These are phyloP conservation scores for Ceyx cyanopectus DNA, from an alignment of 2,113 vertebrate genomes.

Conservation along the genomic window DNA sequence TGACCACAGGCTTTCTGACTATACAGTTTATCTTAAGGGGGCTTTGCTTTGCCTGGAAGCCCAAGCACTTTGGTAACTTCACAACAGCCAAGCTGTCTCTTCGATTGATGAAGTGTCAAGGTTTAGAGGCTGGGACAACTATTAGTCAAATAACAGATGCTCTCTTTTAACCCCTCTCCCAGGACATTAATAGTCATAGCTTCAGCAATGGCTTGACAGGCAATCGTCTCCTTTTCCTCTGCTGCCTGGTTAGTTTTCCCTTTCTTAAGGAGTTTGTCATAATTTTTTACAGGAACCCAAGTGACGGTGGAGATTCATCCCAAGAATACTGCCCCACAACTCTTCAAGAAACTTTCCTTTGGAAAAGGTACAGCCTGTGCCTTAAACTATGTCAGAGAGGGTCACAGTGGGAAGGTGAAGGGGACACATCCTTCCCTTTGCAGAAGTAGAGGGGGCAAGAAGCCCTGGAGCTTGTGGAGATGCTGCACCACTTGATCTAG, in stretches of 20 bases:
- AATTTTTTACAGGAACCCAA: conserved; percentile 68
- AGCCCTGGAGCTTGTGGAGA: accelerated
- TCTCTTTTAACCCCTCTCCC: too few relatives aligned
- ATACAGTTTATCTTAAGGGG: background rate
- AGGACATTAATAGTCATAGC: background rate
- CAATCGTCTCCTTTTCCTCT: background rate
- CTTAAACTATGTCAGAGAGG: accelerated
- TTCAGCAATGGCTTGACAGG: background rate
- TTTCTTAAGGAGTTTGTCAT: background rate
- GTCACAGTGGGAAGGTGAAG: background rate
- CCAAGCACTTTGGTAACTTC: background rate
- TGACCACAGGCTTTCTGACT: background rate
- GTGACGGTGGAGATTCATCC: conserved; percentile 78
- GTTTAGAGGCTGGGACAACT: too few relatives aligned
- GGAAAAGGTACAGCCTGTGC: conserved; percentile 70
- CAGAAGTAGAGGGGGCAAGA: background rate
- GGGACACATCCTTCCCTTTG: background rate
- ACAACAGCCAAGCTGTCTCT: background rate
- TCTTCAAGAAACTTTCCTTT: conserved; percentile 77
- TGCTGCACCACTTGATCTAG: accelerated
- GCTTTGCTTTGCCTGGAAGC: background rate
- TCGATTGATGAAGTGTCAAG: too few relatives aligned
- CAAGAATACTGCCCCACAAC: conserved; percentile 51
- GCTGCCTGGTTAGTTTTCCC: accelerated
- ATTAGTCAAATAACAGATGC: too few relatives aligned